Evolutionary conservation across 2,888 invertebrate species (phyloP), one percentile per base, ranked within the genome.

Genomic region (Drosophila nigricruria): DNA sequence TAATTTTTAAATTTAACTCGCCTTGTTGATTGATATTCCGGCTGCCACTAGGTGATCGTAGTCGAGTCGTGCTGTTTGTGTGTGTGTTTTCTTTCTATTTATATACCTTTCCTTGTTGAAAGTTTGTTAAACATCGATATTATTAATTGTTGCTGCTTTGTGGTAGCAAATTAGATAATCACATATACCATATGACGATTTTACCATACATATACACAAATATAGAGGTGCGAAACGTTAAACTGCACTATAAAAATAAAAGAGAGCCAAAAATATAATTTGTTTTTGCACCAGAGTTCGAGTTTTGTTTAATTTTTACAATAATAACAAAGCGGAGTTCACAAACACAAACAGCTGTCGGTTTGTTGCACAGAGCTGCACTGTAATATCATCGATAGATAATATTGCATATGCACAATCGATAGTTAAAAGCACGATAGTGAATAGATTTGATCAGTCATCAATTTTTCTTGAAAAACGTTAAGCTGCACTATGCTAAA

Each of bases 321-420:
- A 64, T 76, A 83, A 79, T 72, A 81, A 79, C 82, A 81, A 81
- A 50, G 30, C 40, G 25, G 62, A 68, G 50, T 63, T 69, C 50
- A 63, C 62, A 65, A 69, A 69, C 57, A 59, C 47, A 62, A 57
- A 58, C 67, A 69, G 73, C 84, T 81, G 81, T 82, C 79, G 50
- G 25, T 38, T 63, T 62, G 49, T 25, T 25, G 12, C 1, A 32
- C 60, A 79, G 60, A 43, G 76, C n/a, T 76, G 73, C 16, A 43
- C 32, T 12, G 1, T 0, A 10, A 3, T 1, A 25, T 6, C 2
- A 42, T 59, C 60, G 56, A 45, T 42, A 10, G 5, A 9, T 27
- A 5, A 10, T 27, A 27, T 25, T 18, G 12, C 0, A 6, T 8
- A 27, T 45, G 2, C 6, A 8, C 27, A 5, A 34, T 45, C 71